Evolutionary conservation across 1,140 invertebrate species (phyloP).

Genomic region (Trichogramma pretiosum): DNA sequence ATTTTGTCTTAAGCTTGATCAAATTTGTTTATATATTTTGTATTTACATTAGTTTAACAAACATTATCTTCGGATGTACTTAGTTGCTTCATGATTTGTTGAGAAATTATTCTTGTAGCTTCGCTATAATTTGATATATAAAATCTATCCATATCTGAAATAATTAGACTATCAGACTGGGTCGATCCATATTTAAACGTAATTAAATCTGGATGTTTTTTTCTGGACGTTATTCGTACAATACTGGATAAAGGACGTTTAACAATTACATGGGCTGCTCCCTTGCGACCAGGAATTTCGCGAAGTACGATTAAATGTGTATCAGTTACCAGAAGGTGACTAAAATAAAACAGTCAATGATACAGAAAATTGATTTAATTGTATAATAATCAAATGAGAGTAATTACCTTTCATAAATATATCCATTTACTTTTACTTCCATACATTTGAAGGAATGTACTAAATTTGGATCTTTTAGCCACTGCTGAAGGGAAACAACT

Average conservation of each 20-base stretch:
- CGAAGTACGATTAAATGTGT: conserved; percentile 81
- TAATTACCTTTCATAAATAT: conserved; percentile 66
- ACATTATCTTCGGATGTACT: conserved; percentile 35
- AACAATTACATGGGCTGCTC: conserved; percentile 74
- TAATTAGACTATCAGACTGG: conserved; percentile 61
- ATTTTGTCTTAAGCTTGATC: conserved; percentile 11
- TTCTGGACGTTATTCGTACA: conserved; percentile 92
- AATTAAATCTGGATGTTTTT: conserved; percentile 85
- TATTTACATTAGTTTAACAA: conserved; percentile 24
- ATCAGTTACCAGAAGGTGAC: conserved; percentile 80
- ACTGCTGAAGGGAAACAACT: conserved; percentile 62
- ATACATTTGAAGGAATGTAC: conserved; percentile 81
- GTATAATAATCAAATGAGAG: neutral
- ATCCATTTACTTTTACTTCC: conserved; percentile 81
- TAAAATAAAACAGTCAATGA: conserved; percentile 30
- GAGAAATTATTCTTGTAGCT: conserved; percentile 74
- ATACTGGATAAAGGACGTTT: conserved; percentile 78
- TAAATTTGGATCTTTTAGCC: conserved; percentile 76
- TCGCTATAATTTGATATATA: conserved; percentile 84
- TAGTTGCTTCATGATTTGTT: conserved; percentile 55
- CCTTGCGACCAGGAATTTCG: conserved; percentile 64
- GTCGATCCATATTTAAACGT: conserved; percentile 85
- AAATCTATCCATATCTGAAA: conserved; percentile 83
- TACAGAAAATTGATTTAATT: neutral
- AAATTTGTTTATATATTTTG: conserved; percentile 20